phyloP scores from a whole-genome alignment of 2,113 vertebrate species.

The Phylloscopus trochilus region DNA sequence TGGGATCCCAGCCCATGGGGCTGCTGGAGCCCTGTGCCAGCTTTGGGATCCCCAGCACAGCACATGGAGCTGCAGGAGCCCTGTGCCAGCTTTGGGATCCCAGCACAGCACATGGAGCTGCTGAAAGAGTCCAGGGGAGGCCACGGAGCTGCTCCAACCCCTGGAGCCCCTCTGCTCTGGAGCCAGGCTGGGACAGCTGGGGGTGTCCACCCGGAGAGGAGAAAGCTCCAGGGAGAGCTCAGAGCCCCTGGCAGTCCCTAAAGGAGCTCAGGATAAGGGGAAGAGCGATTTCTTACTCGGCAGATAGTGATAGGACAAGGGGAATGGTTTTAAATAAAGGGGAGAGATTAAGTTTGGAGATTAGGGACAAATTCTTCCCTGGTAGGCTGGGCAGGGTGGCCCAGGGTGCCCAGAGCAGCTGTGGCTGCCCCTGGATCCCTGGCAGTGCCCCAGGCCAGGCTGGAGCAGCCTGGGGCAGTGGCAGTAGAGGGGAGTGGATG shows the following conservation, averaged over 20 bases:
- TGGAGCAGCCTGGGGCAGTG: neutral
- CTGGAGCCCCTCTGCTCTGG: neutral
- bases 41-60: no score
- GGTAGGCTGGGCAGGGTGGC: accelerated
- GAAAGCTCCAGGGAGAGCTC: neutral
- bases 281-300: neutral
- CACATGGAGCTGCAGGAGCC: no score
- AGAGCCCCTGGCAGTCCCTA: accelerated
- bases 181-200: neutral
- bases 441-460: neutral
- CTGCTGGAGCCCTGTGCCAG: no score
- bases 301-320: neutral
- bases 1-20: no score
- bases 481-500: neutral
- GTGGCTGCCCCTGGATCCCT: neutral
- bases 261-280: neutral
- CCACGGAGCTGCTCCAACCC: accelerated
- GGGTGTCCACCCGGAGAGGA: neutral
- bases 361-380: neutral
- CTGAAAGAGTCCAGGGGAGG: accelerated
- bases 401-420: neutral
- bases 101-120: neutral
- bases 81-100: no score
- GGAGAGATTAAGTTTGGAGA: neutral
- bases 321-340: neutral